These are phyloP conservation scores for Microplitis deprimator DNA, from an alignment of 2,888 invertebrate genomes.

Conservation along the genomic window DNA sequence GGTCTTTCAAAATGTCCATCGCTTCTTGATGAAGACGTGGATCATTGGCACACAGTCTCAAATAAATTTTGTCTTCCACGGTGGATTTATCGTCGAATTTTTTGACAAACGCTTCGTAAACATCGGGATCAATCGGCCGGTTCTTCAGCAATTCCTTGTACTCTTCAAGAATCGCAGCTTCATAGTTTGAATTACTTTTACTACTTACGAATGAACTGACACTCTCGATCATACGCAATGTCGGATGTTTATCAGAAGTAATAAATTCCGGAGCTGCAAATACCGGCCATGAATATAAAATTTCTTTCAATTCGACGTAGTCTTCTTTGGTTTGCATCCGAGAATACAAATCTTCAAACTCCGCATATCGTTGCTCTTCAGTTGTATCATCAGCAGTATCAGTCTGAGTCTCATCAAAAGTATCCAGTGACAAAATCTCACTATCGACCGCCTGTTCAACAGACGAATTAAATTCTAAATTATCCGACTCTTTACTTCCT, in stretches of 20 bases:
- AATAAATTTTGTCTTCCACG: constrained; percentile 59
- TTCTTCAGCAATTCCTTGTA: constrained; percentile 59
- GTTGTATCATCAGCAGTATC: constrained; percentile 46
- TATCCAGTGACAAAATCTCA: not conserved
- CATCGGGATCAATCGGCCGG: constrained; percentile 53
- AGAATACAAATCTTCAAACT: constrained; percentile 55
- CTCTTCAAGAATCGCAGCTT: constrained; percentile 58
- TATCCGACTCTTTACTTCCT: constrained; percentile 15
- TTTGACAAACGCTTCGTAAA: constrained; percentile 44
- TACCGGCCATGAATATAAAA: constrained; percentile 57
- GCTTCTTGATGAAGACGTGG: constrained; percentile 59
- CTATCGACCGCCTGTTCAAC: not conserved
- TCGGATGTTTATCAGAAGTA: constrained; percentile 56
- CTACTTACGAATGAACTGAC: constrained; percentile 52
- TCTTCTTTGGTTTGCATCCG: constrained; percentile 55
- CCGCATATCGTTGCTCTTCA: constrained; percentile 58
- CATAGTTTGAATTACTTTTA: constrained; percentile 49
- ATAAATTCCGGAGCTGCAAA: constrained; percentile 55
- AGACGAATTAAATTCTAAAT: not conserved
- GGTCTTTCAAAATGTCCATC: constrained; percentile 58
- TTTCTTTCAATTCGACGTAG: constrained; percentile 57
- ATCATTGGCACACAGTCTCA: constrained; percentile 59
- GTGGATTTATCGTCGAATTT: constrained; percentile 42
- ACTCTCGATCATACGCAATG: constrained; percentile 51
- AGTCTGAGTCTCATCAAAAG: constrained; percentile 17